A percentile compares a stretch with the other conserved stretches of the same genome.
Conservation (phyloP, 37 sponge, comb jelly and placozoan genomes). For the Cladorhizidae sp. region DNA sequence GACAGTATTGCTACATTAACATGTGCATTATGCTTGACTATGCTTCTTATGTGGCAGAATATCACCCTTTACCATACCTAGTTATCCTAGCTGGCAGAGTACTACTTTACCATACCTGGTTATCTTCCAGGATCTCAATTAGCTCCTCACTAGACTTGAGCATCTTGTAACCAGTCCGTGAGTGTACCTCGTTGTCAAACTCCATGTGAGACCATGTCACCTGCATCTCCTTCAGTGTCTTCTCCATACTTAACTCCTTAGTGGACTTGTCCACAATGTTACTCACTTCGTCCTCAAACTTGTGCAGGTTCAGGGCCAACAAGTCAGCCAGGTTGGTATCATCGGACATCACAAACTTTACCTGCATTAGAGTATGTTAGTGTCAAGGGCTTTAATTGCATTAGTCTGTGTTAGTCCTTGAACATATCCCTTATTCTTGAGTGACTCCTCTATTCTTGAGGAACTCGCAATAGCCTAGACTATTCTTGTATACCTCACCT, state of each 20-base stretch:
- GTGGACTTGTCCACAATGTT: conserved; percentile 98
- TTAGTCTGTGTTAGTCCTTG: too few relatives aligned
- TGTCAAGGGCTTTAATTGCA: too few relatives aligned
- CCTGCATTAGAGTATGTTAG: too few relatives aligned
- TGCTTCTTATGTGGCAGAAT: not conserved
- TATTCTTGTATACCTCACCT: too few relatives aligned
- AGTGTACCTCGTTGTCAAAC: conserved; percentile 94
- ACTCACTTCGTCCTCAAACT: conserved; percentile 98
- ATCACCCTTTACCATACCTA: not conserved
- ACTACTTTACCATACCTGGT: conserved; percentile 87
- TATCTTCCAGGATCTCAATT: conserved; percentile 98
- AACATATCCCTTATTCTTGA: too few relatives aligned
- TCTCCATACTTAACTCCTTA: conserved; percentile 99
- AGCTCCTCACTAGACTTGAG: conserved; percentile 92
- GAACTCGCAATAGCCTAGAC: too few relatives aligned
- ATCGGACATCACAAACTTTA: conserved; percentile 96
- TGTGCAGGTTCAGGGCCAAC: conserved; percentile 94
- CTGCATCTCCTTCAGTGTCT: conserved; percentile 91
- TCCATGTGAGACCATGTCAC: conserved; percentile 96
- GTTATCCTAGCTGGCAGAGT: not conserved
- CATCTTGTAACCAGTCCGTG: conserved; percentile 75
- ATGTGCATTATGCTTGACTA: too few relatives aligned
- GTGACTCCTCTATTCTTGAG: too few relatives aligned
- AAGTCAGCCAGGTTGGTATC: conserved; percentile 93
- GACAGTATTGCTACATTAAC: not conserved